Base-by-base conservation (phyloP, 2,113 vertebrate species). In the Podiceps cristatus region DNA sequence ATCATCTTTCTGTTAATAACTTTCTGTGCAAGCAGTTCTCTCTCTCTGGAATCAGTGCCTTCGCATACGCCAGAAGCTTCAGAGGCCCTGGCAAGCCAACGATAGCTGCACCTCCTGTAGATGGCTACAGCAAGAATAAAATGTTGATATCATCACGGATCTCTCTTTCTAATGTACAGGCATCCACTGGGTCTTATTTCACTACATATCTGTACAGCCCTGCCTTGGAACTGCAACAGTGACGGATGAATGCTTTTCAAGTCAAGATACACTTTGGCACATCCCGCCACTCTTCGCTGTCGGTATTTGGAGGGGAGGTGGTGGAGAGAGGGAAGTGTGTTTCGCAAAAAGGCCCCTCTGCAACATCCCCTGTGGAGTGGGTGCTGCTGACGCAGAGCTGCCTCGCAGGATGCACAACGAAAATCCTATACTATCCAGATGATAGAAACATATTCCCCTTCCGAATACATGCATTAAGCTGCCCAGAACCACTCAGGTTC, bases 361-460 rank as follows among this genome's bases (percentile, higher is more conserved):
- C 82, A 62, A 13, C 63, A 60, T 72, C 63, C 42, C 73, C 75
- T 9, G 76, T 5, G 59, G 55, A 59, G 52, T 0, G 1, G 18
- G 23, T 37, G 37, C 72, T 92, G 17, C 64, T 58, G 74, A 53
- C 74, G 76, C 25, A 37, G 71, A 76, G 67, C 49, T 69, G 80
- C 71, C 58, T 77, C 10, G 0, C 22, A 11, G 0, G 5, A 5
- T 1, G 0, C 14, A 27, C 25, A 1, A 1, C 0, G 0, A 62
- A 60, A 82, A 89, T 66, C 35, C 42, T 50, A 50, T 7, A 5
- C 33, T 18, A 9, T 6, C 19, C 35, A 71, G n/a, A n/a, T 4
- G n/a, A n/a, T 4, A 52, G 60, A 85, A 84, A 27, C 0, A 3
- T 8, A 63, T 66, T 42, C 25, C 44, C 23, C 1, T 31, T 66